phyloP scores from a whole-genome alignment of 2,113 vertebrate genomes.

The Trichechus manatus region DNA sequence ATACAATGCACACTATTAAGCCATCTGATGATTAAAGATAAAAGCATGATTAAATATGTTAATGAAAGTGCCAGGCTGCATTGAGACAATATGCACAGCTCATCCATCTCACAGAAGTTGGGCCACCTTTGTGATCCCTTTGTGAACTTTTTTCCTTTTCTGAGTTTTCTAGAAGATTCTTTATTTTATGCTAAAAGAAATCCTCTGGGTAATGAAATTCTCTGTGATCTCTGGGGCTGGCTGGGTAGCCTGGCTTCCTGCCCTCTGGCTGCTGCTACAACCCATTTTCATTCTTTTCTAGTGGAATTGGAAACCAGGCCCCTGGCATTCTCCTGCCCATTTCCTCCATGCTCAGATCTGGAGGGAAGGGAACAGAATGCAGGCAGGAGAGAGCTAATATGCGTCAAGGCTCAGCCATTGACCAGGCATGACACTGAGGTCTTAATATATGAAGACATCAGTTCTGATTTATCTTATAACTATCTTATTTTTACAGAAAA shows the following conservation, averaged over 20 bases:
- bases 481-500: background rate
- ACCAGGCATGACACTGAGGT: background rate
- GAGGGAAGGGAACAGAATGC: background rate
- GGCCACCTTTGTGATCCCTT: slow-evolving; percentile 52
- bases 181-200: slow-evolving; percentile 59
- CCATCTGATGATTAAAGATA: slow-evolving; percentile 86
- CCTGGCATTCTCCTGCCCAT: slow-evolving; percentile 13
- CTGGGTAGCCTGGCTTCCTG: slow-evolving; percentile 42
- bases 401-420: background rate
- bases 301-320: slow-evolving; percentile 12
- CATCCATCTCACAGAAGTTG: slow-evolving; percentile 4
- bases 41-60: slow-evolving; percentile 86
- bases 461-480: background rate
- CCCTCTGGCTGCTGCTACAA: slow-evolving; percentile 25
- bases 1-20: slow-evolving; percentile 82
- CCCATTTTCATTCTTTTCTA: slow-evolving; percentile 61
- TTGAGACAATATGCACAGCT: background rate
- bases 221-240: background rate
- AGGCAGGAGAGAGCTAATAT: background rate
- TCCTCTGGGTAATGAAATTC: slow-evolving; percentile 37
- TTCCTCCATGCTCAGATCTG: slow-evolving; percentile 20
- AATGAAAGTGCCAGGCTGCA: slow-evolving; percentile 80
- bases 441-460: background rate
- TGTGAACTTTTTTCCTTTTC: slow-evolving; percentile 38
- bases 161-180: slow-evolving; percentile 6